Evolutionary conservation across 2,113 vertebrate genomes (phyloP), one percentile per base, ranked within the genome.

Genomic region (Mormoops blainvillei): DNA sequence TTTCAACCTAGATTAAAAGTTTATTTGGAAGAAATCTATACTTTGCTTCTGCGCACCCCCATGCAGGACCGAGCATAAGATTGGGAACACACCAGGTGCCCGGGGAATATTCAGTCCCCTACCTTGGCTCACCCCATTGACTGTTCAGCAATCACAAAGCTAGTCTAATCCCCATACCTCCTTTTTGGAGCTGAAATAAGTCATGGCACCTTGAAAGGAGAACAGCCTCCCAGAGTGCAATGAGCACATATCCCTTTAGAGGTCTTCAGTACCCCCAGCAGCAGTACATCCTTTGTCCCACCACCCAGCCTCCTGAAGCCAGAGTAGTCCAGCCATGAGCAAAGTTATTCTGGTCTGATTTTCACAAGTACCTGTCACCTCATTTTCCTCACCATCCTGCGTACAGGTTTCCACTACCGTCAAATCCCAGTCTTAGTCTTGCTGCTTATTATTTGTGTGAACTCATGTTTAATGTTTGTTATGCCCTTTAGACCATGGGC

Each of bases 1-100:
- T 95, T 92, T n/a, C 74, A 94, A 77, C 48, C n/a, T 67, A 96
- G 26, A 82, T 92, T 89, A 92, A 92, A 83, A 43, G 36, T 13
- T 41, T 89, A 9, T 7, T 1, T 31, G 16, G 24, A 67, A 85
- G 20, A 18, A 52, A 67, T 6, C 41, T 28, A 16, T 28, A 45
- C 48, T 65, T 90, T 94, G 33, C 43, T 81, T 10, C 70, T 50
- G 14, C 31, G 50, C 8, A 83, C 9, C 54, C 63, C 3, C 45
- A 92, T 33, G 24, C n/a, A 95, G 38, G 58, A 76, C 54, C 91
- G 91, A 61, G 28, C n/a, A 36, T 14, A 52, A 68, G 15, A 36
- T 38, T 81, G 6, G 14, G 15, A 56, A 80, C 18, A 88, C 33
- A 83, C 56, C 67, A 82, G 20, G 18, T 91, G 8, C 33, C 87